Conservation (phyloP, 1,140 invertebrate species). For the Zaprionus vittiger region DNA sequence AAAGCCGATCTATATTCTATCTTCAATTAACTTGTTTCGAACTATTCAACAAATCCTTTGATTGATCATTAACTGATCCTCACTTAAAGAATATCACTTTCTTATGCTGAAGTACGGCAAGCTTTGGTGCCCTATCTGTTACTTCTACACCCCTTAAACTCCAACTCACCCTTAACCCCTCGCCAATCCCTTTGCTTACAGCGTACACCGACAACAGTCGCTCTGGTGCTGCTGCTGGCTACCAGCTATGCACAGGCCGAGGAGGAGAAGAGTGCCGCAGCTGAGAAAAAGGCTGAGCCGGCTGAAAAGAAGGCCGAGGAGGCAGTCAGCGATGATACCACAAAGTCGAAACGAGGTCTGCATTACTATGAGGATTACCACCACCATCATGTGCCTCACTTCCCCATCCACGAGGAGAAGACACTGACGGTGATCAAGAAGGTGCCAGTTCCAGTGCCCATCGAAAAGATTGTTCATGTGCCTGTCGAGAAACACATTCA, state of each 20-base stretch:
- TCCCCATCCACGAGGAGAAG: conserved; percentile 86
- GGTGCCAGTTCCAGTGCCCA: conserved; percentile 87
- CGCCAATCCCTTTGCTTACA: conserved; percentile 46
- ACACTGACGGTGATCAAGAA: conserved; percentile 92
- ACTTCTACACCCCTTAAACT: neutral
- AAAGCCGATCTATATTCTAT: neutral
- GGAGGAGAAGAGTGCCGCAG: conserved; percentile 84
- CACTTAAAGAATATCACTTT: neutral
- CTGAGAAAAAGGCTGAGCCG: conserved; percentile 85
- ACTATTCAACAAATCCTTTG: neutral
- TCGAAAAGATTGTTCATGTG: conserved; percentile 86
- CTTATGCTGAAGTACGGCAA: neutral
- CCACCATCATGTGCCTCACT: conserved; percentile 78
- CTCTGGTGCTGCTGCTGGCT: conserved; percentile 85
- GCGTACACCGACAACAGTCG: conserved; percentile 85
- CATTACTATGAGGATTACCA: conserved; percentile 85
- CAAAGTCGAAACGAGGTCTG: conserved; percentile 88
- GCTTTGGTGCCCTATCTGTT: neutral
- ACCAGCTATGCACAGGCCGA: conserved; percentile 82
- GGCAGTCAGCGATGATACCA: conserved; percentile 85
- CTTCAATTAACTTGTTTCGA: neutral
- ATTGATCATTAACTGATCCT: neutral
- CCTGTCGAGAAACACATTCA: conserved; percentile 87
- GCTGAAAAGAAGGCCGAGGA: conserved; percentile 83
- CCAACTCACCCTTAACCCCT: neutral